Evolutionary conservation across 53 echinoderm and acorn worm genomes (phyloP).

Genomic region (Echinometra lucunter): DNA sequence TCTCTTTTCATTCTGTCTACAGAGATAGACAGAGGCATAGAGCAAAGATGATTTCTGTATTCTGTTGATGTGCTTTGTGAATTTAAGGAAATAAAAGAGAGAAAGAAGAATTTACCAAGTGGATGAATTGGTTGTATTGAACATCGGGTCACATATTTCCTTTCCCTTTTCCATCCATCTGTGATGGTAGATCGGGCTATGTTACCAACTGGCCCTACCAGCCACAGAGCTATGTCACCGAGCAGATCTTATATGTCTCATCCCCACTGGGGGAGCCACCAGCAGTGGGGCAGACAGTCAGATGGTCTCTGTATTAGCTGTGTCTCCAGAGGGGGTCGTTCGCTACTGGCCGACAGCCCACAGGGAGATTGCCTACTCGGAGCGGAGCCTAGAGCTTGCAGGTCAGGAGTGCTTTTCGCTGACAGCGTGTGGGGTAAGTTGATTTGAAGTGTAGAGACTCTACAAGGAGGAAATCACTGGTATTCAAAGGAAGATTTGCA

Average conservation of each 20-base stretch:
- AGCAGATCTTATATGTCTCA: constrained; percentile 88
- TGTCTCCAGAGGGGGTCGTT: constrained; percentile 96
- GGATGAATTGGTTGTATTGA: background rate
- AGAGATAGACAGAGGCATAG: too few species aligned
- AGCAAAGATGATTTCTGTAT: too few species aligned
- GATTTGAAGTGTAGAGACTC: too few species aligned
- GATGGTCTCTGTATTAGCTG: constrained; percentile 82
- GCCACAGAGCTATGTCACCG: constrained; percentile 95
- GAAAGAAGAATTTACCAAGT: background rate
- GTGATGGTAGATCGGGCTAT: constrained; percentile 77
- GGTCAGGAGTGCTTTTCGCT: constrained; percentile 97
- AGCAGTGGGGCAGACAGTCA: constrained; percentile 66
- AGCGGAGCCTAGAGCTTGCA: constrained; percentile 87
- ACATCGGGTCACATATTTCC: background rate
- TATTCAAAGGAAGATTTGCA: too few species aligned
- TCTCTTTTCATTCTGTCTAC: too few species aligned
- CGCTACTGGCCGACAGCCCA: constrained; percentile 94
- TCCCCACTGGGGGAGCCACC: constrained; percentile 72
- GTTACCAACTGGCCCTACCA: constrained; percentile 90
- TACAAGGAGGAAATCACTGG: too few species aligned
- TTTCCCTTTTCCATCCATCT: background rate
- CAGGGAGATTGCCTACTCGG: constrained; percentile 89
- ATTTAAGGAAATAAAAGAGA: background rate
- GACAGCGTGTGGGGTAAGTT: constrained; percentile 88
- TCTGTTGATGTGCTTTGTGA: too few species aligned